A percentile compares a stretch with the other conserved stretches of the same genome.
phyloP scores from a whole-genome alignment of 2,113 vertebrate genomes.

The Strix uralensis region DNA sequence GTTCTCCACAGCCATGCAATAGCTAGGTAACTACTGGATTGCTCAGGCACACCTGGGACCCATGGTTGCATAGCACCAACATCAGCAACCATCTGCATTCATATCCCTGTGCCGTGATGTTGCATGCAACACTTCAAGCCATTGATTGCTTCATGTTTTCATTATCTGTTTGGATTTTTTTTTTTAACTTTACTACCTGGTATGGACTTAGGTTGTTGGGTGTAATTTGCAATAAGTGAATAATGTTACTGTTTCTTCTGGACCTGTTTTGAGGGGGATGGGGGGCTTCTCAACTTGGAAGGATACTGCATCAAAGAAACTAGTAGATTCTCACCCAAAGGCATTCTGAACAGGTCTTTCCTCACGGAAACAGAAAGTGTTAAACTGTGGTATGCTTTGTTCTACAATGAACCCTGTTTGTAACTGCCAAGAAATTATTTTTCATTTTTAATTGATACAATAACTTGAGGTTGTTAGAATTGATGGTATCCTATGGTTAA shows the following conservation, averaged over 20 bases:
- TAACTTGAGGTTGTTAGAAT: not conserved
- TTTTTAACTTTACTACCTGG: not conserved
- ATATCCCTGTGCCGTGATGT: not conserved
- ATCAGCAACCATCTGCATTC: not conserved
- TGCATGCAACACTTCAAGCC: not conserved
- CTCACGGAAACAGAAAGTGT: not conserved
- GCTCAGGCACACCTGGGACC: not conserved
- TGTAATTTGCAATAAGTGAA: not conserved
- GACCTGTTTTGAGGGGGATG: not conserved
- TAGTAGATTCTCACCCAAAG: not conserved
- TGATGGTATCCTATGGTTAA: not conserved
- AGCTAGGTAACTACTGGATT: slow-evolving; percentile 9
- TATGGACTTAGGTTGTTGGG: not conserved
- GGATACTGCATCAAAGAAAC: not conserved
- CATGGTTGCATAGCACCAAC: not conserved
- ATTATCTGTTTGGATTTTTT: not conserved
- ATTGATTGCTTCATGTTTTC: not conserved
- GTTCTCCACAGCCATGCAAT: slow-evolving; percentile 78
- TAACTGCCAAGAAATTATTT: not conserved
- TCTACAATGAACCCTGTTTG: not conserved
- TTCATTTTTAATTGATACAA: not conserved
- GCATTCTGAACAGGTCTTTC: not conserved
- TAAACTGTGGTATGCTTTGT: not conserved
- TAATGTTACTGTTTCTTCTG: not conserved
- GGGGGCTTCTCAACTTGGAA: not conserved